Percentiles rank a stretch among this genome's conserved stretches.
Conservation (phyloP, 2,797 vertebrate species). For the Malurus splendens region DNA sequence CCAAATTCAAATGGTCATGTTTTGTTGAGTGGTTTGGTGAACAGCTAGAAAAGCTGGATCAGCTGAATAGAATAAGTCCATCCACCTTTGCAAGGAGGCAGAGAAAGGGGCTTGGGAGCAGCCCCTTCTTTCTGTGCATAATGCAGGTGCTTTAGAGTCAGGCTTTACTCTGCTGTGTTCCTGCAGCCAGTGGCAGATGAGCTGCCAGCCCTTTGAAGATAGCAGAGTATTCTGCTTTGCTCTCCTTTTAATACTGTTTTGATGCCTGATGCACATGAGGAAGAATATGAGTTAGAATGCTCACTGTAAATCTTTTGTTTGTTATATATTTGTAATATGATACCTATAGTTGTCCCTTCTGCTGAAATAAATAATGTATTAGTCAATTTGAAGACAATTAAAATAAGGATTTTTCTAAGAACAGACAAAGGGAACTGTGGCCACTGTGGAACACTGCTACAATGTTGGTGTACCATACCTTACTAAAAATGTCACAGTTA, state of each 20-base stretch:
- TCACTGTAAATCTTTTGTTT: background rate
- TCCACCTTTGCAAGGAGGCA: background rate
- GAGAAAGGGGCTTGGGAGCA: background rate
- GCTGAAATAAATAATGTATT: background rate
- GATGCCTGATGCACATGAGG: background rate
- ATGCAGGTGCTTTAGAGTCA: background rate
- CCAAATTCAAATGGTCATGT: accelerated
- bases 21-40: background rate
- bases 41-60: background rate
- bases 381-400: background rate
- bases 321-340: background rate
- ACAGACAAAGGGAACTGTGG: background rate
- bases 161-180: background rate
- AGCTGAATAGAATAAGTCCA: background rate
- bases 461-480: background rate
- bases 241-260: background rate
- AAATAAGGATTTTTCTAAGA: background rate
- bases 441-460: background rate
- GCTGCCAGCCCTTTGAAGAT: background rate
- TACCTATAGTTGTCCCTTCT: background rate
- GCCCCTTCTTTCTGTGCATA: accelerated
- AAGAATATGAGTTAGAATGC: background rate
- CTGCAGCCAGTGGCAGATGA: background rate
- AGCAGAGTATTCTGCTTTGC: background rate
- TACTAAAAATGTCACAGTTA: background rate